Evolutionary conservation across 2,113 vertebrate species (phyloP).

Genomic region (Semnornis frantzii): DNA sequence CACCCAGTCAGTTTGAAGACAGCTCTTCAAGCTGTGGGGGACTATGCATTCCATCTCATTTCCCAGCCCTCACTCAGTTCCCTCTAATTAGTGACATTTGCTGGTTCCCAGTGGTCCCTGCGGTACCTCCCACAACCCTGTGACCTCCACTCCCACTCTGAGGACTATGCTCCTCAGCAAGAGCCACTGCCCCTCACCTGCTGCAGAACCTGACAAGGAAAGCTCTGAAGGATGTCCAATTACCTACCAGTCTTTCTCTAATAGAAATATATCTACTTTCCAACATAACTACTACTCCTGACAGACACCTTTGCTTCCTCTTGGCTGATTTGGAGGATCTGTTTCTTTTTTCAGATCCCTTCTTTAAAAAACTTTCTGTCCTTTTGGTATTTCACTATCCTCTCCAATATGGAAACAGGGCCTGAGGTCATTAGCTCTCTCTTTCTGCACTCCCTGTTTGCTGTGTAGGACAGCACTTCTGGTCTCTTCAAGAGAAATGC

Average conservation of each 20-base stretch:
- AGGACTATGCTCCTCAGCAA: neutral
- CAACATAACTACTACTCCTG: neutral
- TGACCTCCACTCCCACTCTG: fast-evolving
- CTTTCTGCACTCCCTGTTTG: neutral
- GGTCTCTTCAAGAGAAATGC: neutral
- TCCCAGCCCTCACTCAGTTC: neutral
- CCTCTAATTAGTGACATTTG: neutral
- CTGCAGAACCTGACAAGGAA: neutral
- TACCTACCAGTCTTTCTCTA: neutral
- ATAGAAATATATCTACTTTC: neutral
- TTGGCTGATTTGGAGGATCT: neutral
- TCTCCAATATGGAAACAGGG: neutral
- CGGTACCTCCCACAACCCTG: fast-evolving
- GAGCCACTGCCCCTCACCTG: neutral
- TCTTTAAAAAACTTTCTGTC: neutral
- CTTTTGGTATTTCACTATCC: neutral
- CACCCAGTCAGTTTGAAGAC: neutral
- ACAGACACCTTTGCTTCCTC: neutral
- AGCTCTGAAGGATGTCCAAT: neutral
- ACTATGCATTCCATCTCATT: neutral
- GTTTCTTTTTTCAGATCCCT: neutral
- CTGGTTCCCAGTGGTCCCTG: neutral
- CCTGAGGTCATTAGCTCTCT: neutral
- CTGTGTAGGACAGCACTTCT: neutral
- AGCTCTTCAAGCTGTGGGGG: neutral